Evolutionary conservation across 2,797 vertebrate species (phyloP).

Genomic region (Gymnodraco acuticeps): DNA sequence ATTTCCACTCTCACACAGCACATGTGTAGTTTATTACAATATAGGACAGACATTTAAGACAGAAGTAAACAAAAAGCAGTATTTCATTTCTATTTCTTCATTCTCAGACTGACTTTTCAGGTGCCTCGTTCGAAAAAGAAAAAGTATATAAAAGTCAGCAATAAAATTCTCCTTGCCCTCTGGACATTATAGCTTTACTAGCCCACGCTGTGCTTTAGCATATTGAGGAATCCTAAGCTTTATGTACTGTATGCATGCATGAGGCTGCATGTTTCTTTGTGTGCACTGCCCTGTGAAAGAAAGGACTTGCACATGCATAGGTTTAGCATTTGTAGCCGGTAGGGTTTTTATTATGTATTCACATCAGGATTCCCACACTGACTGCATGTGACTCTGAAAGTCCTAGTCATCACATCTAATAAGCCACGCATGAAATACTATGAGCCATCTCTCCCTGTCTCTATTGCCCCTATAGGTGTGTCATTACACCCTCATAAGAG

Average conservation of each 20-base stretch:
- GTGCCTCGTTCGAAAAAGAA: too few relatives aligned
- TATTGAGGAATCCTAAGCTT: not conserved
- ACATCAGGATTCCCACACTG: conserved; percentile 62
- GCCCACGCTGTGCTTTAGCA: not conserved
- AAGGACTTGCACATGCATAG: conserved; percentile 85
- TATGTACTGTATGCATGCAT: not conserved
- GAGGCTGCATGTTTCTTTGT: not conserved
- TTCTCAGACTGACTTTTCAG: too few relatives aligned
- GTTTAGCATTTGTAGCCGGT: conserved; percentile 28
- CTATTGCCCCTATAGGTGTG: conserved; percentile 6
- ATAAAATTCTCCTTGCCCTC: too few relatives aligned
- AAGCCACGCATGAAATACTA: conserved; percentile 60
- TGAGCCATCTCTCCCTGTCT: not conserved
- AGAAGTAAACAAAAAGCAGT: not conserved
- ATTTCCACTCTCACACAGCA: not conserved
- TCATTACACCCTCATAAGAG: not conserved
- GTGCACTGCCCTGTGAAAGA: conserved; percentile 67
- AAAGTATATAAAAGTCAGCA: too few relatives aligned
- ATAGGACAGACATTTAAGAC: not conserved
- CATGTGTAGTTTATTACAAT: too few relatives aligned
- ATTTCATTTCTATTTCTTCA: not conserved
- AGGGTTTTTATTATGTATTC: conserved; percentile 67
- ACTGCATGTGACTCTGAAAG: conserved; percentile 81
- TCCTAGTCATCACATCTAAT: conserved; percentile 25
- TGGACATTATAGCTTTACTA: too few relatives aligned